These are phyloP conservation scores for Hirundichthys speculiger DNA, from an alignment of 2,113 vertebrate species.

Conservation along the genomic window DNA sequence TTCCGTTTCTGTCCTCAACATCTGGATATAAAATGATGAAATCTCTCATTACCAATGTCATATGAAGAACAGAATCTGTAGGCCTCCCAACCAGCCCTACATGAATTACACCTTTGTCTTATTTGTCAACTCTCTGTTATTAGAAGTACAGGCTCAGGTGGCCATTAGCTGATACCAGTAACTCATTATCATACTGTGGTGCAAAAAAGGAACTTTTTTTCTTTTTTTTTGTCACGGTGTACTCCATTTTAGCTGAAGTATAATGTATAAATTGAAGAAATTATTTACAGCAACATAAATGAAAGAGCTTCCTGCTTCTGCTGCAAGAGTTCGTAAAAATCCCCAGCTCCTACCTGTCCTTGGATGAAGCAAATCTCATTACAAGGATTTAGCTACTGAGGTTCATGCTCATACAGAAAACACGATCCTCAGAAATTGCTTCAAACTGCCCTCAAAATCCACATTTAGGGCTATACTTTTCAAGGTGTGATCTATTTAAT, in stretches of 20 bases:
- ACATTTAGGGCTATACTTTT: constrained; percentile 57
- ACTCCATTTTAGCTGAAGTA: background rate
- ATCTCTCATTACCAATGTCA: no score
- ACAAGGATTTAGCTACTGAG: constrained; percentile 43
- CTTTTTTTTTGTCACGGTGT: no score
- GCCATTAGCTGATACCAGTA: no score
- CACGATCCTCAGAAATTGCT: constrained; percentile 25
- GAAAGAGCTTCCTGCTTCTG: background rate
- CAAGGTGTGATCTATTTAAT: constrained; percentile 57
- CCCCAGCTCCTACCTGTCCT: constrained; percentile 32
- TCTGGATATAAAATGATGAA: no score
- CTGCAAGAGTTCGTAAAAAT: constrained; percentile 18
- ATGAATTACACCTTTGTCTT: no score
- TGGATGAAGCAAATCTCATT: constrained; percentile 44
- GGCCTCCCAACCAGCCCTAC: no score
- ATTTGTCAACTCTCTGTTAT: no score
- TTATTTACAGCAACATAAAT: constrained; percentile 12
- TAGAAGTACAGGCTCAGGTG: no score
- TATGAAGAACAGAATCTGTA: no score
- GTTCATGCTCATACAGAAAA: constrained; percentile 25
- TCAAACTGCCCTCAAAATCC: constrained; percentile 58
- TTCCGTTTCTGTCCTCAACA: no score
- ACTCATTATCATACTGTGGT: no score
- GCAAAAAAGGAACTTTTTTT: no score
- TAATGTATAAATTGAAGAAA: constrained; percentile 7